A percentile compares a stretch with the other conserved stretches of the same genome.
Evolutionary conservation across 2,113 vertebrate species (phyloP).

Genomic region (Panthera tigris): DNA sequence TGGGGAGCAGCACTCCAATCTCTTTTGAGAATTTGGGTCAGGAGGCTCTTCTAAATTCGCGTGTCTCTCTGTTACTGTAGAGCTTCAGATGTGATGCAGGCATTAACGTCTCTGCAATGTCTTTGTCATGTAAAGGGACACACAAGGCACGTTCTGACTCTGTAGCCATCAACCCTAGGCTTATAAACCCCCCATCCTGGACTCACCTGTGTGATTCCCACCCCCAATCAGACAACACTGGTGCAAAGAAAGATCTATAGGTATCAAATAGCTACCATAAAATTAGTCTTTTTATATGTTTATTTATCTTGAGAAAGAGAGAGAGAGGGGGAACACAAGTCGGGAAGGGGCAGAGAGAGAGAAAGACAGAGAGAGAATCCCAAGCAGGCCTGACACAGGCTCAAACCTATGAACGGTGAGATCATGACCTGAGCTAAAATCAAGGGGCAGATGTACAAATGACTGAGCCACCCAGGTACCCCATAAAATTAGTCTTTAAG

Average conservation of each 20-base stretch:
- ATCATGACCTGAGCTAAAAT: no score
- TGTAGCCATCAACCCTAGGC: not conserved
- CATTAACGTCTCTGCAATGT: not conserved
- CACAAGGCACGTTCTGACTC: not conserved
- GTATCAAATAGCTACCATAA: not conserved
- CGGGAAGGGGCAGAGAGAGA: no score
- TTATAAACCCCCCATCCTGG: not conserved
- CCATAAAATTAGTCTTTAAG: not conserved
- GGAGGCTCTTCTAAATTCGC: not conserved
- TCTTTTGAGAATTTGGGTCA: not conserved
- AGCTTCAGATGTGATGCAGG: not conserved
- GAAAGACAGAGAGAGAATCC: no score
- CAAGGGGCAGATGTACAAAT: no score
- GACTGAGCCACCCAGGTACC: no score
- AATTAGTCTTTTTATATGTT: not conserved
- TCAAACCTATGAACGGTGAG: no score
- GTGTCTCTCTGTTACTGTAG: not conserved
- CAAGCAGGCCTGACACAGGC: no score
- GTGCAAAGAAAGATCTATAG: not conserved
- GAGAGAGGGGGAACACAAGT: no score
- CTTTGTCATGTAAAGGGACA: not conserved
- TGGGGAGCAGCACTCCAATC: not conserved
- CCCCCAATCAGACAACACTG: not conserved
- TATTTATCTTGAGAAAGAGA: no score
- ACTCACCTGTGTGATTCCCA: not conserved